Evolutionary conservation across 2,113 vertebrate species (phyloP).

Genomic region (Gracilinanus agilis): DNA sequence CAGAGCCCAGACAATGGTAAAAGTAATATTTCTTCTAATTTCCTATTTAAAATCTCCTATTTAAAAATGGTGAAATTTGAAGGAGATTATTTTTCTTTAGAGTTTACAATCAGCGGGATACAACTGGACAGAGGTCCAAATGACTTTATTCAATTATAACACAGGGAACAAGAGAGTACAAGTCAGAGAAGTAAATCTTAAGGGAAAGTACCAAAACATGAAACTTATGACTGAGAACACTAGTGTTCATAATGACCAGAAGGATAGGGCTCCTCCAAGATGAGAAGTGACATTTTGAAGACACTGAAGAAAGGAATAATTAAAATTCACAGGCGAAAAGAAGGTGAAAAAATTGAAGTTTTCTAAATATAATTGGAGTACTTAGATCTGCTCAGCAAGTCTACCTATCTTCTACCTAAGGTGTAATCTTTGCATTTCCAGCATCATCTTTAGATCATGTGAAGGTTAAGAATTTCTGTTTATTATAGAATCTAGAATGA

Average conservation of each 20-base stretch:
- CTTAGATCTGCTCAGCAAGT: background rate
- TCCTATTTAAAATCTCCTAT: background rate
- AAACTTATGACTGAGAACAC: background rate
- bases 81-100: constrained; percentile 39
- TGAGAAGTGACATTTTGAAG: background rate
- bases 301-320: background rate
- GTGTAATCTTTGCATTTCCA: background rate
- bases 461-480: background rate
- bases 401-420: background rate
- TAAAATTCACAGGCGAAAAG: background rate
- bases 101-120: background rate
- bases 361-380: background rate
- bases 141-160: background rate
- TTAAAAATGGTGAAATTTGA: background rate
- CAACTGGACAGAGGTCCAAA: background rate
- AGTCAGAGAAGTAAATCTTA: background rate
- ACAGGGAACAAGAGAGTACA: constrained; percentile 16
- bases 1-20: background rate
- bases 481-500: background rate
- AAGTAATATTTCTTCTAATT: background rate
- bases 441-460: background rate
- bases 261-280: background rate
- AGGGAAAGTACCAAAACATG: background rate
- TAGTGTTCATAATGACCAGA: constrained; percentile 20
- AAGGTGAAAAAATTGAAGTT: background rate